Percentiles rank a stretch among this genome's conserved stretches.
These are phyloP conservation scores for Synanthedon andrenaeformis DNA, from an alignment of 2,888 invertebrate genomes.

Conservation along the genomic window DNA sequence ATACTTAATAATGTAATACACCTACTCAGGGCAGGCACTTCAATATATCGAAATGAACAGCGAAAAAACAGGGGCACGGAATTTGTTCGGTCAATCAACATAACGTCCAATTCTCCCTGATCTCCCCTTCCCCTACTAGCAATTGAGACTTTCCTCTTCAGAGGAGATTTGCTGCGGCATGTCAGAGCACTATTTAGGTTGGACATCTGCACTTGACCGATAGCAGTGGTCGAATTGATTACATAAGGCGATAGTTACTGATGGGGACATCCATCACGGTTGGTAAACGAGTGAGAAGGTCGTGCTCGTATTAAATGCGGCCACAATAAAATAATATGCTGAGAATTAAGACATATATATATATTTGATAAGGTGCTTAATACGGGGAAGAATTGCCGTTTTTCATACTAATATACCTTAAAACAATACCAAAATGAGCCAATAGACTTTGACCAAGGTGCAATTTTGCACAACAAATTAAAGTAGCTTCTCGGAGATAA, in stretches of 20 bases:
- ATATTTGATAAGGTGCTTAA: too few relatives aligned
- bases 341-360: background rate
- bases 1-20: background rate
- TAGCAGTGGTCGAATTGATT: conserved; percentile 16
- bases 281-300: conserved; percentile 13
- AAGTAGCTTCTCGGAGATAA: too few relatives aligned
- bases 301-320: conserved; percentile 1
- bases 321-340: background rate
- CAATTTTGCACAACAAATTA: too few relatives aligned
- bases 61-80: background rate
- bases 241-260: conserved; percentile 16
- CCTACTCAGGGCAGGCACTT: background rate
- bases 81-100: background rate
- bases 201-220: background rate
- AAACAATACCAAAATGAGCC: too few relatives aligned
- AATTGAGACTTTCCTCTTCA: background rate
- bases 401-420: too few relatives aligned
- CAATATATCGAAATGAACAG: background rate
- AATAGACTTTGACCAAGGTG: too few relatives aligned
- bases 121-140: background rate
- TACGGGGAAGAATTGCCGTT: too few relatives aligned
- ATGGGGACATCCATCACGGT: conserved; percentile 21
- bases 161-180: background rate
- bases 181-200: background rate
- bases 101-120: background rate